phyloP scores from a whole-genome alignment of 2,113 vertebrate species.

The Amazona vittata region DNA sequence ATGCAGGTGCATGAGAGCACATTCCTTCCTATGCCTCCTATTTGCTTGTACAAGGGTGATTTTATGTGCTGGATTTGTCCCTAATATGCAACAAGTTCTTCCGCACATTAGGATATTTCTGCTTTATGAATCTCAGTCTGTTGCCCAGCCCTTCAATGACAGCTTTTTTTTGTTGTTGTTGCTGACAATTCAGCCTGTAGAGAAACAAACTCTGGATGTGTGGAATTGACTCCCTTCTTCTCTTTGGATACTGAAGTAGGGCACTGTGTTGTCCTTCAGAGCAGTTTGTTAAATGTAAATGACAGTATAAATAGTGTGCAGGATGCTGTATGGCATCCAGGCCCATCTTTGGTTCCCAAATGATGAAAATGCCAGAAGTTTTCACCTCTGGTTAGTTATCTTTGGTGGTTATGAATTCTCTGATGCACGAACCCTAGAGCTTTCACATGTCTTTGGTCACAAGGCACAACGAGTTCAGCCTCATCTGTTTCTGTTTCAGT shows the following conservation, averaged over 20 bases:
- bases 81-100: neutral
- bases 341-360: neutral
- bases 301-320: neutral
- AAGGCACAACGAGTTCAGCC: neutral
- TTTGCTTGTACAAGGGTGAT: neutral
- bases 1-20: fast-evolving
- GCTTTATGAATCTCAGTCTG: neutral
- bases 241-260: neutral
- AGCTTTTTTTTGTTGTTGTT: fast-evolving
- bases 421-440: neutral
- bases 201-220: neutral
- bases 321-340: neutral
- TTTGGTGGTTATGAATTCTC: neutral
- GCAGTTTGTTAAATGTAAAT: neutral
- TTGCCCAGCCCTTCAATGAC: neutral
- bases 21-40: neutral
- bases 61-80: neutral
- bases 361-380: neutral
- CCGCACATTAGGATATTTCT: neutral
- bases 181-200: neutral
- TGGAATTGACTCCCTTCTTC: neutral
- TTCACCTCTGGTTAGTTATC: neutral
- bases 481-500: neutral
- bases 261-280: neutral
- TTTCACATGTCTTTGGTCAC: fast-evolving